These are phyloP conservation scores for Sprattus sprattus DNA, from an alignment of 2,113 vertebrate genomes.

Conservation along the genomic window DNA sequence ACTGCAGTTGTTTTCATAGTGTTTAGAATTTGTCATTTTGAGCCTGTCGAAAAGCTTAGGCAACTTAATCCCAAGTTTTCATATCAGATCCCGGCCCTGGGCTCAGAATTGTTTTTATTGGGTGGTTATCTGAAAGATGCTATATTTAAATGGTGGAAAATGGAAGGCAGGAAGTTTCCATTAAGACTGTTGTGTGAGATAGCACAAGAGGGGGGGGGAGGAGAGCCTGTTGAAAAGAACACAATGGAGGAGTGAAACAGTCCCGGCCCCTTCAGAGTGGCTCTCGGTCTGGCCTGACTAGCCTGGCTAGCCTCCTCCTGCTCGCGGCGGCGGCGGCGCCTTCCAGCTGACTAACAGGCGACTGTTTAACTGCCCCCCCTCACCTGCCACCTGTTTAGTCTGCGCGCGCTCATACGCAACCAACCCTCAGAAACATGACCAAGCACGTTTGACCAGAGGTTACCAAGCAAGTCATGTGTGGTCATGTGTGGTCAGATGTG, in stretches of 20 bases:
- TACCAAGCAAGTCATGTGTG: neutral
- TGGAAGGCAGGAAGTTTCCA: conserved; percentile 42
- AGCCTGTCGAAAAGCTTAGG: neutral
- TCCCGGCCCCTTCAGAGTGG: neutral
- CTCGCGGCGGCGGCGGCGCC: neutral
- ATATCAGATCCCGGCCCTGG: neutral
- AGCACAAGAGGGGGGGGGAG: conserved; percentile 23
- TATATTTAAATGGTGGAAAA: conserved; percentile 39
- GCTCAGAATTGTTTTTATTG: neutral
- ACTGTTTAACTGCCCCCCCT: conserved; percentile 35
- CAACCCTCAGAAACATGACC: neutral
- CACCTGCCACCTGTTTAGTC: conserved; percentile 40
- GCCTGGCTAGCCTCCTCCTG: neutral
- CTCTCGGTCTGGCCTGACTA: too few species aligned
- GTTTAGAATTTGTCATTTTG: too few species aligned
- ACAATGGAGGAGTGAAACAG: conserved; percentile 32
- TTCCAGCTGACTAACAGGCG: neutral
- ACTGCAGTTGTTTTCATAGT: neutral
- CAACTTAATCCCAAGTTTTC: neutral
- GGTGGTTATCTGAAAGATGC: conserved; percentile 4
- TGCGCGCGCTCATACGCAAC: neutral
- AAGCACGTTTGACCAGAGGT: neutral
- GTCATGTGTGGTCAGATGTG: conserved; percentile 33
- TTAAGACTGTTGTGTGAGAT: conserved; percentile 36
- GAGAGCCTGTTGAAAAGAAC: conserved; percentile 36